Conservation (phyloP, 1,140 invertebrate species). For the Nasonia longicornis region DNA sequence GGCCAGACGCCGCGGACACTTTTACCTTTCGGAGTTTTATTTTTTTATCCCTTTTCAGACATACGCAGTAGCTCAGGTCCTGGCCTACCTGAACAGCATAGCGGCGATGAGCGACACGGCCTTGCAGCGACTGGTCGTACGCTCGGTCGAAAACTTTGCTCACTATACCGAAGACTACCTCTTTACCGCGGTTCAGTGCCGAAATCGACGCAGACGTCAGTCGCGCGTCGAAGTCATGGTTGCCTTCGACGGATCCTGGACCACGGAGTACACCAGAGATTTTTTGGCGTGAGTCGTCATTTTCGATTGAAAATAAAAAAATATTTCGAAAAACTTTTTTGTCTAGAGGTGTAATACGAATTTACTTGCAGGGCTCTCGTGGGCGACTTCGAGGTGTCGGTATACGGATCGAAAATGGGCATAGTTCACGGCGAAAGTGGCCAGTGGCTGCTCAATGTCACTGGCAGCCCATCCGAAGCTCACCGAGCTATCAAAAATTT, state of each 20-base stretch:
- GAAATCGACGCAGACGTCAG: slow-evolving; percentile 52
- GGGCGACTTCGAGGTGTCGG: slow-evolving; percentile 69
- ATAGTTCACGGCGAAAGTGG: slow-evolving; percentile 73
- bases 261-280: slow-evolving; percentile 68
- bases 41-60: slow-evolving; percentile 47
- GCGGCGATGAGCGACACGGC: slow-evolving; percentile 52
- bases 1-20: neutral
- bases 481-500: slow-evolving; percentile 50
- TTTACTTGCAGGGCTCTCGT: slow-evolving; percentile 59
- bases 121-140: slow-evolving; percentile 49
- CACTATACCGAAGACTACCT: slow-evolving; percentile 52
- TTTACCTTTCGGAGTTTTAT: neutral
- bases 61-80: slow-evolving; percentile 53
- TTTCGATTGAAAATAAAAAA: neutral
- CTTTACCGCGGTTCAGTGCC: slow-evolving; percentile 59
- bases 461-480: slow-evolving; percentile 54
- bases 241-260: slow-evolving; percentile 70
- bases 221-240: slow-evolving; percentile 67
- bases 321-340: neutral
- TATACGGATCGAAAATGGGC: slow-evolving; percentile 70
- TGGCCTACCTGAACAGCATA: slow-evolving; percentile 52
- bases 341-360: neutral
- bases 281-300: slow-evolving; percentile 68
- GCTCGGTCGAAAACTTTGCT: slow-evolving; percentile 50
- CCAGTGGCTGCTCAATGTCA: slow-evolving; percentile 70